phyloP scores from a whole-genome alignment of 2,888 invertebrate species.

The Lasioglossum pauxillum region DNA sequence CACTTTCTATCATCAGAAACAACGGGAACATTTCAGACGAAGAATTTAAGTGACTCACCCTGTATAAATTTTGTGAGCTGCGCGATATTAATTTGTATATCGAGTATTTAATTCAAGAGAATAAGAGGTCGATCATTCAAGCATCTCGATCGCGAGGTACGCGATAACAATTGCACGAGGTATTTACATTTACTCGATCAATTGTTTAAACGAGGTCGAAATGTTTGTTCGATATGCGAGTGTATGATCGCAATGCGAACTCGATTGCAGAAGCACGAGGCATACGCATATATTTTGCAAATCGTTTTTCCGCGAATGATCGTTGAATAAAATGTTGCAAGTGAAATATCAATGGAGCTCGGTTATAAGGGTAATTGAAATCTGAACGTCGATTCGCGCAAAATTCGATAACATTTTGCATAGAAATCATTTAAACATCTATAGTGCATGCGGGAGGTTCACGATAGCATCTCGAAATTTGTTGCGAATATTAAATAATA shows the following conservation, averaged over 20 bases:
- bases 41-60: neutral
- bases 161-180: neutral
- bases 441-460: no score
- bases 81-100: neutral
- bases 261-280: neutral
- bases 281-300: neutral
- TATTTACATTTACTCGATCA: neutral
- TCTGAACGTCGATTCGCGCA: neutral
- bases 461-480: neutral
- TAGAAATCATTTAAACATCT: neutral
- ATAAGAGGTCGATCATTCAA: neutral
- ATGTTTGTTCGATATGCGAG: neutral
- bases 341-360: neutral
- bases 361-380: neutral
- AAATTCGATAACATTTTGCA: neutral
- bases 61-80: neutral
- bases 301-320: neutral
- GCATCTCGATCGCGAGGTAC: neutral
- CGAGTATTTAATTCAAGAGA: neutral
- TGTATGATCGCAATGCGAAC: neutral
- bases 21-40: neutral
- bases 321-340: neutral
- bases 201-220: neutral
- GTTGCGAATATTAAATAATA: neutral
- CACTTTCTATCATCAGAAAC: neutral